Percentiles rank a stretch among this genome's conserved stretches.
Evolutionary conservation across 2,888 invertebrate genomes (phyloP).

Genomic region (Euzetes globulus): DNA sequence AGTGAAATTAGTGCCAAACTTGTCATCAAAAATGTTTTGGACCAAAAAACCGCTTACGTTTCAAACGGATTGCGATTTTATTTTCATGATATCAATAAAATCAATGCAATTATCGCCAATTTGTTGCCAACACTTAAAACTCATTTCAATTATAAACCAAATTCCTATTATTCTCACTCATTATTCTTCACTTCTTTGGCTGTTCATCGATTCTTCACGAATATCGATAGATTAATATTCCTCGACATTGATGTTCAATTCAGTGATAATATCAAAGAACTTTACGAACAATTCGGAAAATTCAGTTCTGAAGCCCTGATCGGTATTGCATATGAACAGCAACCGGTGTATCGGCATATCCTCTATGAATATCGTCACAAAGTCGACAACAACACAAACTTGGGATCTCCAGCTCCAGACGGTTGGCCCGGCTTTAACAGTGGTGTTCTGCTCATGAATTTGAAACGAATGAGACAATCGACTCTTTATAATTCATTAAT

Average conservation of each 20-base stretch:
- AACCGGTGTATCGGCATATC: constrained; percentile 69
- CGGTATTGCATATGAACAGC: constrained; percentile 55
- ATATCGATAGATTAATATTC: constrained; percentile 59
- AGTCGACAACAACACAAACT: constrained; percentile 57
- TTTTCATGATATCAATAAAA: constrained; percentile 38
- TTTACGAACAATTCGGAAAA: constrained; percentile 60
- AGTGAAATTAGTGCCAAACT: neutral
- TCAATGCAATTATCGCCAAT: constrained; percentile 36
- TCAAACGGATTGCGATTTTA: constrained; percentile 19
- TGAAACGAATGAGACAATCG: constrained; percentile 60
- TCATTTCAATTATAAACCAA: constrained; percentile 61
- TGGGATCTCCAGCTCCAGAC: constrained; percentile 54
- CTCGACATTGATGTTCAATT: constrained; percentile 71
- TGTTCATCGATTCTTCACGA: constrained; percentile 61
- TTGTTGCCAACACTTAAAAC: constrained; percentile 61
- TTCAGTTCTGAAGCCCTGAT: constrained; percentile 60
- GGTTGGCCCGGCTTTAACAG: constrained; percentile 67
- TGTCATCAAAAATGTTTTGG: neutral
- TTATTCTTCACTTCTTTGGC: constrained; percentile 69
- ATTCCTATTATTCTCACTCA: constrained; percentile 68
- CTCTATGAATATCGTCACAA: constrained; percentile 57
- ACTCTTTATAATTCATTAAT: constrained; percentile 55
- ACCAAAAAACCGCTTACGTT: neutral
- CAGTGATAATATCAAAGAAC: constrained; percentile 58
- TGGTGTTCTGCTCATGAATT: constrained; percentile 64